phyloP scores from a whole-genome alignment of 2,113 vertebrate species.

The Taxidea taxus region DNA sequence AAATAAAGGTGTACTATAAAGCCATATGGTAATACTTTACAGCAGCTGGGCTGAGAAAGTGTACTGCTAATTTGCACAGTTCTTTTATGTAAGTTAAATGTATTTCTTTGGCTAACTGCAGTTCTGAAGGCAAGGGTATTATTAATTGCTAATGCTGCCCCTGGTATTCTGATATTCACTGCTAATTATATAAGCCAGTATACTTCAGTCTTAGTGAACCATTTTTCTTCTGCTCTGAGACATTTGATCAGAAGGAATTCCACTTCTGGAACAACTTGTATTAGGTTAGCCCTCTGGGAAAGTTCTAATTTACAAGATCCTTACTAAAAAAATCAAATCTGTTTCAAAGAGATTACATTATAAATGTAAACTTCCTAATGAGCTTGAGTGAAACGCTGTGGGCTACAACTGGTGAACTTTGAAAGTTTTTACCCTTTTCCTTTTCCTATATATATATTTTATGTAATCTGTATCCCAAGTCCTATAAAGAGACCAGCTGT shows the following conservation, averaged over 20 bases:
- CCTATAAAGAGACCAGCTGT: slow-evolving; percentile 84
- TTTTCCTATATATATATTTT: slow-evolving; percentile 79
- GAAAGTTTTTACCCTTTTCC: slow-evolving; percentile 81
- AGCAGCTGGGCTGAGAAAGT: slow-evolving; percentile 64
- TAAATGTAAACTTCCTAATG: slow-evolving; percentile 87
- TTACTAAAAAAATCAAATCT: slow-evolving; percentile 84
- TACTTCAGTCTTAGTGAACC: slow-evolving; percentile 33
- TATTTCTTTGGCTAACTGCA: slow-evolving; percentile 57
- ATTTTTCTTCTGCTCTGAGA: slow-evolving; percentile 63
- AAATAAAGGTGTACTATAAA: slow-evolving; percentile 70
- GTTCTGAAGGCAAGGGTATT: slow-evolving; percentile 56
- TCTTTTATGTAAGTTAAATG: slow-evolving; percentile 68
- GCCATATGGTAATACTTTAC: slow-evolving; percentile 70
- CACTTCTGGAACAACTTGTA: slow-evolving; percentile 79
- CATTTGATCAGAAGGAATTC: slow-evolving; percentile 76
- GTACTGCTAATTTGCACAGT: slow-evolving; percentile 62
- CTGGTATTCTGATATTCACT: slow-evolving; percentile 58
- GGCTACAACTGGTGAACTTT: slow-evolving; percentile 83
- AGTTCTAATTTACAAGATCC: slow-evolving; percentile 84
- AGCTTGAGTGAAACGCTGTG: slow-evolving; percentile 83
- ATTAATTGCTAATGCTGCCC: slow-evolving; percentile 54
- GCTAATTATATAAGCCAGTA: slow-evolving; percentile 56
- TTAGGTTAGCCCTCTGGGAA: slow-evolving; percentile 80
- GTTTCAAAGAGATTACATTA: slow-evolving; percentile 85
- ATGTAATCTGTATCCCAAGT: slow-evolving; percentile 82